These are phyloP conservation scores for Panorpa germanica DNA, from an alignment of 2,888 invertebrate genomes.

Conservation along the genomic window DNA sequence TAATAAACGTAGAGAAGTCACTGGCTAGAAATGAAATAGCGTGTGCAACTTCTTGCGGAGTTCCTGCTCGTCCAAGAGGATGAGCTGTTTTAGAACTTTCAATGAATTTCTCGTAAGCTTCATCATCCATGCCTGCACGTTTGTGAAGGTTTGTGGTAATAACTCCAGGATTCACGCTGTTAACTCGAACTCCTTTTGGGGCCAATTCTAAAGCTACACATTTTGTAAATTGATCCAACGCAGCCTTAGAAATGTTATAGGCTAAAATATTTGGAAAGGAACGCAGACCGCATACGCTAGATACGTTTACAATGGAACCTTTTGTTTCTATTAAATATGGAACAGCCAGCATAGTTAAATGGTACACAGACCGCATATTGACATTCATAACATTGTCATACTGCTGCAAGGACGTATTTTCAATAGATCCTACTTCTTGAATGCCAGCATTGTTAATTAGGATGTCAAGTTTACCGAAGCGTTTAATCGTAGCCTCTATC, in stretches of 20 bases:
- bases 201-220: constrained; percentile 75
- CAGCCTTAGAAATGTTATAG: constrained; percentile 84
- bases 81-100: constrained; percentile 71
- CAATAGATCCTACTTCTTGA: constrained; percentile 58
- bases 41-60: constrained; percentile 66
- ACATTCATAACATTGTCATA: constrained; percentile 75
- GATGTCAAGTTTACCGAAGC: constrained; percentile 51
- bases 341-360: constrained; percentile 64
- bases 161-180: constrained; percentile 86
- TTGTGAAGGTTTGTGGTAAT: constrained; percentile 75
- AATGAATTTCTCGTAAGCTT: constrained; percentile 60
- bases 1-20: constrained; percentile 65
- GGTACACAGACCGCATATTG: constrained; percentile 62
- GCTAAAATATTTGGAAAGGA: constrained; percentile 78
- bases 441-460: constrained; percentile 82
- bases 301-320: constrained; percentile 83
- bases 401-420: constrained; percentile 61
- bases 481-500: constrained; percentile 41
- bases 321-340: constrained; percentile 63
- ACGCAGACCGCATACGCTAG: constrained; percentile 76
- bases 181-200: constrained; percentile 61
- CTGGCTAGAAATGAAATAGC: constrained; percentile 81
- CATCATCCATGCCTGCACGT: constrained; percentile 55
- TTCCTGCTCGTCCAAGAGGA: constrained; percentile 73
- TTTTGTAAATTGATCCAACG: constrained; percentile 84